These are phyloP conservation scores for Netelia virgata DNA, from an alignment of 2,888 invertebrate genomes.

Conservation along the genomic window DNA sequence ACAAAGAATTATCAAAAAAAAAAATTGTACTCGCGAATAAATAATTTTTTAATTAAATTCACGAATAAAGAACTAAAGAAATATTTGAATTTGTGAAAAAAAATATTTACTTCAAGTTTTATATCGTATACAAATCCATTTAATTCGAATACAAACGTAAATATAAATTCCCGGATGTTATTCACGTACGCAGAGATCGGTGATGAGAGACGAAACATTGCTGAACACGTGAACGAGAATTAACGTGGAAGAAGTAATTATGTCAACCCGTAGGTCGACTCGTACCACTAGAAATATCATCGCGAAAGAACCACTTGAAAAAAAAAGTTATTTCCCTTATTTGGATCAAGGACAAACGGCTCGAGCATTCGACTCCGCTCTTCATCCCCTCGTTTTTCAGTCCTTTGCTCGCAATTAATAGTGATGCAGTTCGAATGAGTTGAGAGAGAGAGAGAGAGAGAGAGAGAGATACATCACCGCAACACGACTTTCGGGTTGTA, in stretches of 20 bases:
- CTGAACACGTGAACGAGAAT: constrained; percentile 22
- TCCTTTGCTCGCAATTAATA: constrained; percentile 72
- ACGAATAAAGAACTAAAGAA: no score
- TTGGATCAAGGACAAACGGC: constrained; percentile 75
- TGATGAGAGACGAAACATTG: constrained; percentile 14
- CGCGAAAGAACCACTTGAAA: constrained; percentile 56
- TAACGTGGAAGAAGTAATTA: constrained; percentile 16
- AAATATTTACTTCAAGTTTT: no score
- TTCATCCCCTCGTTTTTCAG: constrained; percentile 66
- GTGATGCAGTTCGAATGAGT: constrained; percentile 74
- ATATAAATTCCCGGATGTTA: neutral
- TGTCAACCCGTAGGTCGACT: constrained; percentile 49
- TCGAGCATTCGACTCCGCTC: constrained; percentile 72
- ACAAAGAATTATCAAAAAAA: neutral
- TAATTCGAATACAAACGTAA: no score
- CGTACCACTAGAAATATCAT: constrained; percentile 45
- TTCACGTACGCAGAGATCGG: neutral
- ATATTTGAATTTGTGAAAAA: no score
- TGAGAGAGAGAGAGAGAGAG: constrained; percentile 65
- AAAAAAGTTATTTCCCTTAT: constrained; percentile 68
- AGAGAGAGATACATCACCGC: constrained; percentile 56
- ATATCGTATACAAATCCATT: no score
- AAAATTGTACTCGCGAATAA: neutral
- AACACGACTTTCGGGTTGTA: constrained; percentile 60
- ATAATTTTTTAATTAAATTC: no score